Base-by-base conservation (phyloP, 1,140 invertebrate species). In the Leptinotarsa defecta region DNA sequence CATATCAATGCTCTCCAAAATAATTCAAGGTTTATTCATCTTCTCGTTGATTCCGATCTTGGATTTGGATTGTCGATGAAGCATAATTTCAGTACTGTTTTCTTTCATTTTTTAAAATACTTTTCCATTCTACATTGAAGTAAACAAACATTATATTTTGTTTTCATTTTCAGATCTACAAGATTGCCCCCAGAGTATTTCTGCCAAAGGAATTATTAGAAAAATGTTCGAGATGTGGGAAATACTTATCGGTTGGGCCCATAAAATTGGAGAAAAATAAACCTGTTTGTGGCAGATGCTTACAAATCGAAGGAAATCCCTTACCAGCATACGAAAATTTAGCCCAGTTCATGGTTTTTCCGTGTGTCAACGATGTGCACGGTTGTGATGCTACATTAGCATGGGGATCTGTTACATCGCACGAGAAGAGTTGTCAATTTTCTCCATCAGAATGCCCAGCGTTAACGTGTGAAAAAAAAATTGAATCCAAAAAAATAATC, bases 241-340 rank as follows among this genome's bases (percentile, higher is more conserved):
- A 57, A 57, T 57, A 57, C 4, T 8, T 57, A 19, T 57, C 52
- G 4, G 52, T 57, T 15, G 52, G 52, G 17, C 52, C 52, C 17
- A 57, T 57, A 57, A 15, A 4, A 57, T 19, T 57, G n/a, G 4
- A 5, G 3, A 19, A n/a, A 57, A 57, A 57, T 19, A 57, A 57
- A 57, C 52, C 52, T 57, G n/a, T 57, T 57, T 57, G 52, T 19
- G 52, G 52, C n/a, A 57, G 52, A 57, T 57, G 52, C n/a, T 19
- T 4, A 1, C 15, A 57, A 17, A 19, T n/a, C 17, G 4, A 17
- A 19, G 52, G 52, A 57, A 5, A 17, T 57, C n/a, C 17, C 1
- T 13, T 19, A 17, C 17, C 4, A 6, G 5, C 13, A 13, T 57
- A 15, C 6, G 52, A 57, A 57, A 57, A 57, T 57, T 57, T 57